A percentile compares a stretch with the other conserved stretches of the same genome.
Conservation (phyloP, 2,113 vertebrate species). For the Brienomyrus longianalis region DNA sequence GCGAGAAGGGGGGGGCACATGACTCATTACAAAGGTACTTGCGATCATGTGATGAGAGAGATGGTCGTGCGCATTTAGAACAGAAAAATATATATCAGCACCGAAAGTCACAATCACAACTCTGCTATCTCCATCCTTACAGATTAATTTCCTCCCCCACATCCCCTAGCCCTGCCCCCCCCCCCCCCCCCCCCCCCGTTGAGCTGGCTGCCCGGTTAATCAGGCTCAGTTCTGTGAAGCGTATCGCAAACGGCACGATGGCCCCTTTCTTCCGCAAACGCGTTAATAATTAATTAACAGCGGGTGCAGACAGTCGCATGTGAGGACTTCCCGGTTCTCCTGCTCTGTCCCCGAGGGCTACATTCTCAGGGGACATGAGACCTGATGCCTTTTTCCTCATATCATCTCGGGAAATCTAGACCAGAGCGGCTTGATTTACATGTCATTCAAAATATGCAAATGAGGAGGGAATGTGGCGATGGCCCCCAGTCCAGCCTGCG, state of each 20-base stretch:
- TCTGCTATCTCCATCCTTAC: background rate
- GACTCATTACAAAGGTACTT: background rate
- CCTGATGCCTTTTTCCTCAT: conserved; percentile 51
- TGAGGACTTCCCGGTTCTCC: conserved; percentile 36
- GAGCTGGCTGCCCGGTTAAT: conserved; percentile 49
- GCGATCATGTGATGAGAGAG: background rate
- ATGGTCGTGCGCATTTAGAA: background rate
- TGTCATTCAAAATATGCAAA: conserved; percentile 69
- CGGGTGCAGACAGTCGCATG: conserved; percentile 35
- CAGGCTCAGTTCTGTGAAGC: conserved; percentile 52
- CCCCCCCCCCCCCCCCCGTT: background rate
- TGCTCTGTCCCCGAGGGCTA: conserved; percentile 40
- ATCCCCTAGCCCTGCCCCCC: background rate
- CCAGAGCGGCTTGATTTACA: conserved; percentile 61
- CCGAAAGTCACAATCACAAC: background rate
- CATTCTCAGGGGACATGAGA: conserved; percentile 35
- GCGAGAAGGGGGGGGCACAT: background rate
- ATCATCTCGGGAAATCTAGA: conserved; percentile 47
- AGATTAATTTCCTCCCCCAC: background rate
- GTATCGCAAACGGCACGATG: conserved; percentile 45
- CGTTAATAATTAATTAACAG: conserved; percentile 43
- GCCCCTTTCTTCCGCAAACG: conserved; percentile 36
- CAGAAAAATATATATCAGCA: background rate
- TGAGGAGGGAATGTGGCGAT: conserved; percentile 14
- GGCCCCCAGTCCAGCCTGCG: conserved; percentile 46